Percentiles rank a stretch among this genome's conserved stretches.
Conservation (phyloP, 2,888 invertebrate genomes). For the Luperina nickerlii region DNA sequence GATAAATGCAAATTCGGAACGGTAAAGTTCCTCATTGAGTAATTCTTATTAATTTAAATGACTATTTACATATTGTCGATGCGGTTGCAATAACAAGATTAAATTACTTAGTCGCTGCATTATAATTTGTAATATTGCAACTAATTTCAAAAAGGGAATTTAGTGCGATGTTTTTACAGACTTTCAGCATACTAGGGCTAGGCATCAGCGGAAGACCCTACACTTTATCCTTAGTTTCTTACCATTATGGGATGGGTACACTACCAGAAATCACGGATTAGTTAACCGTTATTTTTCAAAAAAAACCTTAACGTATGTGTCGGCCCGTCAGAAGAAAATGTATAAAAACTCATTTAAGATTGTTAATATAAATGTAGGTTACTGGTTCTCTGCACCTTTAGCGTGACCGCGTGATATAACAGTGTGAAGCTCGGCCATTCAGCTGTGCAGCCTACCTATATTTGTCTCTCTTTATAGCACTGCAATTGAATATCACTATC, state of each 20-base stretch:
- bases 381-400: conserved; percentile 55
- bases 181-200: neutral
- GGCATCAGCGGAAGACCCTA: neutral
- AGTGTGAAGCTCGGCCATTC: conserved; percentile 33
- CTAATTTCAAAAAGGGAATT: conserved; percentile 12
- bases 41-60: neutral
- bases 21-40: neutral
- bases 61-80: conserved; percentile 1
- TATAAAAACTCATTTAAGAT: conserved; percentile 32
- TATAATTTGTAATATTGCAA: neutral
- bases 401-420: conserved; percentile 62
- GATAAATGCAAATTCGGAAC: neutral
- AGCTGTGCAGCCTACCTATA: conserved; percentile 13
- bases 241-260: neutral
- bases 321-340: neutral
- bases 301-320: neutral
- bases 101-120: neutral
- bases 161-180: neutral
- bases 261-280: too few species aligned
- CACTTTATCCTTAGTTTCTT: neutral
- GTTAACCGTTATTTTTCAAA: neutral
- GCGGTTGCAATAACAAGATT: neutral
- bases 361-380: conserved; percentile 54
- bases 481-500: conserved; percentile 34
- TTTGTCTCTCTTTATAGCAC: conserved; percentile 31